Conservation (phyloP, 2,797 vertebrate species). For the Centropyge bicolor region DNA sequence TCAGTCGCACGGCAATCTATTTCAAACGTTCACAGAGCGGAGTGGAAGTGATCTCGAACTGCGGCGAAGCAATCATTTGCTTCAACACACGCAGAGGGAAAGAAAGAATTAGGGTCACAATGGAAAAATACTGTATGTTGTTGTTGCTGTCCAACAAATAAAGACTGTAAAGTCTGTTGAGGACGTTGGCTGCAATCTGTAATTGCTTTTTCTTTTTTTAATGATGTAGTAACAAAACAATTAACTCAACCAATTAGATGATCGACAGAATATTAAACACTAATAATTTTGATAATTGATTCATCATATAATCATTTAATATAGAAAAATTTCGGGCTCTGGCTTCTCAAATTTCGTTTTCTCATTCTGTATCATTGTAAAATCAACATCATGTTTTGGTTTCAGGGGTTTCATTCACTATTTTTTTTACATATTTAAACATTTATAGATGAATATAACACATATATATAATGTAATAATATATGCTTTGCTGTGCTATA, state of each 20-base stretch:
- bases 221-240: neutral
- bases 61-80: constrained; percentile 45
- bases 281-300: neutral
- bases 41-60: constrained; percentile 34
- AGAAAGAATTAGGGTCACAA: constrained; percentile 27
- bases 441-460: neutral
- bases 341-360: neutral
- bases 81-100: constrained; percentile 35
- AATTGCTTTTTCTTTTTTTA: neutral
- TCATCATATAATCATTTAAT: neutral
- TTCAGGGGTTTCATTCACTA: neutral
- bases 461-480: too few relatives aligned
- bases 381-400: neutral
- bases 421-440: neutral
- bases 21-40: constrained; percentile 55
- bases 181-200: neutral
- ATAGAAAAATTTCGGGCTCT: neutral
- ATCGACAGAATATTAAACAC: neutral
- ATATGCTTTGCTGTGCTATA: too few relatives aligned
- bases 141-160: constrained; percentile 9
- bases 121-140: constrained; percentile 5
- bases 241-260: neutral
- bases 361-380: neutral
- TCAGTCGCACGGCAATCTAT: constrained; percentile 47
- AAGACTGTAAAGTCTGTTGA: neutral